Evolutionary conservation across 2,888 invertebrate species (phyloP).

Genomic region (Germaria angustata): DNA sequence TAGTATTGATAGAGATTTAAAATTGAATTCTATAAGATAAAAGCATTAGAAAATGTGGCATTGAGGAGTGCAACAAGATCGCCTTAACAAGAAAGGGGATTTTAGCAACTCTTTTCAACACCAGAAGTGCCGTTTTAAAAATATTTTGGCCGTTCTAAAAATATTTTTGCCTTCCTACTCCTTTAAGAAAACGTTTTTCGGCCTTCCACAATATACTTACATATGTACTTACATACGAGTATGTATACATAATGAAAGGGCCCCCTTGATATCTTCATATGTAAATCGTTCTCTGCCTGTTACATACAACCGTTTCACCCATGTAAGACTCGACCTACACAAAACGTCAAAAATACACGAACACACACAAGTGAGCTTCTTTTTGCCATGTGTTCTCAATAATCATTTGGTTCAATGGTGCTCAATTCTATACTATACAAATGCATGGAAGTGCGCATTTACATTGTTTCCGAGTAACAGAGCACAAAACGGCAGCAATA

Average conservation of each 20-base stretch:
- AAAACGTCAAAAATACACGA: constrained; percentile 58
- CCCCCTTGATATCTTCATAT: background rate
- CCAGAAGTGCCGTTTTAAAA: too few relatives aligned
- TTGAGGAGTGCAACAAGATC: too few relatives aligned
- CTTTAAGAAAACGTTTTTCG: too few relatives aligned
- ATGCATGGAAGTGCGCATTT: constrained; percentile 56
- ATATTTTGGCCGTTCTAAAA: too few relatives aligned
- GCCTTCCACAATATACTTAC: background rate
- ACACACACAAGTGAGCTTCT: constrained; percentile 23
- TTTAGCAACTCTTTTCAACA: too few relatives aligned
- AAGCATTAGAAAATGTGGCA: too few relatives aligned
- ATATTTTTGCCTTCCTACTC: too few relatives aligned
- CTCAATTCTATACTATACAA: constrained; percentile 50
- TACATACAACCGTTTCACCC: background rate
- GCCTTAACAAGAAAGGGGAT: too few relatives aligned
- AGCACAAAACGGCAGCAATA: constrained; percentile 4
- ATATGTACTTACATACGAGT: too few relatives aligned
- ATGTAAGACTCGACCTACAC: constrained; percentile 67
- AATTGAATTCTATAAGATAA: too few relatives aligned
- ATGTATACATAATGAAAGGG: constrained; percentile 35
- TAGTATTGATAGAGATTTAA: too few relatives aligned
- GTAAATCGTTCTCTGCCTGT: background rate
- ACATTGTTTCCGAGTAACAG: constrained; percentile 39
- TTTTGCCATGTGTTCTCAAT: constrained; percentile 66
- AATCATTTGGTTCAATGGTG: constrained; percentile 57